Base-by-base conservation (phyloP, 1,140 invertebrate species). In the Gryllus bimaculatus region DNA sequence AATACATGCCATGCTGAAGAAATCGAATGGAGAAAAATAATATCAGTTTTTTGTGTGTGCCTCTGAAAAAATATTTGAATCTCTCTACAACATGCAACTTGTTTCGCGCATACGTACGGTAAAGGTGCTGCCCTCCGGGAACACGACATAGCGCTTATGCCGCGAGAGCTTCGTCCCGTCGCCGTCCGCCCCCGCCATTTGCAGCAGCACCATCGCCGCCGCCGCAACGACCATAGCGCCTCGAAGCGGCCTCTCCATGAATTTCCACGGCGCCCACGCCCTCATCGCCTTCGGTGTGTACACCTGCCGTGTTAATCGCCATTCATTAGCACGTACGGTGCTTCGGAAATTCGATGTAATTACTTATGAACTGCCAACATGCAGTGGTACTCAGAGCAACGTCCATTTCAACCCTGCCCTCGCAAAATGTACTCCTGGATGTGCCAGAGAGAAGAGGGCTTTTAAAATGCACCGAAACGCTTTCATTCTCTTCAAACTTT, bases 121-220 rank as follows among this genome's bases (percentile, higher is more conserved):
- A 85, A 92, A 91, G 84, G 89, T 91, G 8, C 91, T 90, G 77
- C 93, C 93, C 86, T 93, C 92, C 3, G 93, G 92, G 85, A 94
- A 94, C 80, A 93, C 88, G 75, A 94, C 87, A 86, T 93, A 94
- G 80, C 93, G 88, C 83, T 90, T 92, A 82, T 87, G 89, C 79
- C 93, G 88, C 2, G 90, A 90, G 79, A 91, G 85, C 7, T 15
- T 49, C 74, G 12, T 75, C 48, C 15, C 8, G 8, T 15, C 26
- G 74, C 75, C n/a, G 13, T 66, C 77, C 21, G 79, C n/a, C 10
- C 18, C 77, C 81, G 85, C 86, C 86, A 66, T 13, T 66, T 66
- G 54, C 54, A 66, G 54, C 54, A 66, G 54, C 54, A 66, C 54
- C 18, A 18, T 66, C 10, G 54, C 54, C 7, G 54, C 54, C 54